Conservation (phyloP, 2,797 vertebrate species). For the Acanthornis magna region DNA sequence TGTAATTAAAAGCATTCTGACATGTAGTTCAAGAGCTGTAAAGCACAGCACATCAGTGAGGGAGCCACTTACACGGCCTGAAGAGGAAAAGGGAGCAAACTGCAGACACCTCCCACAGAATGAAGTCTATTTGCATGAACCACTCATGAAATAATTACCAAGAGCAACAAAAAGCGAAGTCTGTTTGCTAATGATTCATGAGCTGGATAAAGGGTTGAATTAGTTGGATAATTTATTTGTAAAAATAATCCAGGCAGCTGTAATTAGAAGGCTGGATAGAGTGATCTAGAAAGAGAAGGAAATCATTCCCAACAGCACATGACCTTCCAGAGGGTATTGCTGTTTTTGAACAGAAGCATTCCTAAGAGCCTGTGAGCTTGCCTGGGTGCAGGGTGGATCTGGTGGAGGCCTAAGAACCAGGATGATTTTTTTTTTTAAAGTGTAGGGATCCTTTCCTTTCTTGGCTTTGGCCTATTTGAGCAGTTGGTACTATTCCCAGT, state of each 20-base stretch:
- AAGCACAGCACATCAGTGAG: background rate
- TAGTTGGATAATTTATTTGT: slow-evolving; percentile 59
- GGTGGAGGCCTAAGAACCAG: background rate
- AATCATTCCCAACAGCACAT: background rate
- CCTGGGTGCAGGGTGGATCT: background rate
- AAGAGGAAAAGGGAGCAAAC: background rate
- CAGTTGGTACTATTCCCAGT: slow-evolving; percentile 53
- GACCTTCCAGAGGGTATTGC: background rate
- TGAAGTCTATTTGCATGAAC: slow-evolving; percentile 56
- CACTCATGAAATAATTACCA: slow-evolving; percentile 64
- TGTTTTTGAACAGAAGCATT: background rate
- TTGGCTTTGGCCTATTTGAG: slow-evolving; percentile 47
- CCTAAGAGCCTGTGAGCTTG: background rate
- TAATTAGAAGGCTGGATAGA: slow-evolving; percentile 54
- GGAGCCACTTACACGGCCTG: background rate
- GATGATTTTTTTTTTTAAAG: background rate
- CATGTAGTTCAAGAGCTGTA: slow-evolving; percentile 1
- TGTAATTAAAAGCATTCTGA: slow-evolving; percentile 42
- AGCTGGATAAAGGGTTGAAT: slow-evolving; percentile 57
- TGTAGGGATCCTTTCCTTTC: slow-evolving; percentile 6
- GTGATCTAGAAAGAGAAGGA: background rate
- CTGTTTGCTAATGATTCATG: slow-evolving; percentile 67
- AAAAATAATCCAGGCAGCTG: slow-evolving; percentile 55
- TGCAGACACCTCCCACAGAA: slow-evolving; percentile 32
- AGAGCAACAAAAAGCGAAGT: slow-evolving; percentile 52